Percentiles rank a stretch among this genome's conserved stretches.
phyloP scores from a whole-genome alignment of 2,113 vertebrate species.

The Madoqua kirkii region DNA sequence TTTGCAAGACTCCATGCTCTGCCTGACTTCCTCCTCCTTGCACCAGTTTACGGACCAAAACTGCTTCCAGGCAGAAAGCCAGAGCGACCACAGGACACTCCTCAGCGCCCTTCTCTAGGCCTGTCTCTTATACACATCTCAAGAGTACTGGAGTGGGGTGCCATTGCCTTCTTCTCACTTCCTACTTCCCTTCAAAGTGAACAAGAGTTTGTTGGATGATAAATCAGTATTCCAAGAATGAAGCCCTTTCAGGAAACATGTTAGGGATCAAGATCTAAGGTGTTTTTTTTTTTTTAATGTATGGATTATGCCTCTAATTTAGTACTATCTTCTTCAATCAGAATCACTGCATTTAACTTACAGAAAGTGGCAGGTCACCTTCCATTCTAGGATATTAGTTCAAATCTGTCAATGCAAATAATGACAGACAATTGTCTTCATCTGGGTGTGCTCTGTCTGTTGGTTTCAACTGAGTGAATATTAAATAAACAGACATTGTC shows the following conservation, averaged over 20 bases:
- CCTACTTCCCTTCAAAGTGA: background rate
- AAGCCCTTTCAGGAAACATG: background rate
- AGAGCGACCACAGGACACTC: fast-evolving
- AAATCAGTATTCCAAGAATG: background rate
- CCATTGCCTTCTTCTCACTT: background rate
- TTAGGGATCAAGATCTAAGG: background rate
- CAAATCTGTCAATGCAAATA: background rate
- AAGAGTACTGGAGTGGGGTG: too few relatives aligned
- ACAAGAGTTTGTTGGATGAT: background rate
- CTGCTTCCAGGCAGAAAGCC: background rate
- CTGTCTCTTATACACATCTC: too few relatives aligned
- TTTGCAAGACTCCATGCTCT: background rate
- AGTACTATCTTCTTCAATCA: background rate
- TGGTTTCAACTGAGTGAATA: background rate
- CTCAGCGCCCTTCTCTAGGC: background rate
- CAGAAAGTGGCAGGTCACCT: background rate
- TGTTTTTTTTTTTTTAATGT: background rate
- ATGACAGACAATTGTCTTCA: background rate
- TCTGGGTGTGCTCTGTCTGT: background rate
- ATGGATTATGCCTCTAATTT: background rate
- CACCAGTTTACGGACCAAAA: too few relatives aligned
- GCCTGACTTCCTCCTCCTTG: background rate
- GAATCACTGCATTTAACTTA: background rate
- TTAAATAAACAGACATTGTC: background rate
- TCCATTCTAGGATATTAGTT: background rate